Base-by-base conservation (phyloP, 2,888 invertebrate species). In the Brachynemurus nebulosus region DNA sequence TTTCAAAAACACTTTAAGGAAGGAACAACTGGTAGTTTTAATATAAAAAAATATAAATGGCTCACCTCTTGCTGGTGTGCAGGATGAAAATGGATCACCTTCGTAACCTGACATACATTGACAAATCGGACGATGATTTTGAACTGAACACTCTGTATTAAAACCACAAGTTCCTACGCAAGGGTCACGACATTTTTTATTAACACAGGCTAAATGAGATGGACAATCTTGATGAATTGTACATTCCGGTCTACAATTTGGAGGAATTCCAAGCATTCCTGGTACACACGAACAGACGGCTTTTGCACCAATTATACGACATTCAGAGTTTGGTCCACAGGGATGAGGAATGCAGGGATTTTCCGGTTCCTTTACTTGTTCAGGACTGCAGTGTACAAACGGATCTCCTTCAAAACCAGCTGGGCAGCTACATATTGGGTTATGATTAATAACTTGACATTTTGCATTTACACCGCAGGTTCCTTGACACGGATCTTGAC, bases 71-170 rank as follows among this genome's bases (percentile, higher is more conserved):
- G n/a, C n/a, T n/a, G n/a, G n/a, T n/a, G n/a, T n/a, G 56, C 86
- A 86, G 44, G 81, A 81, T 34, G 77, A 74, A 58, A 83, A 84
- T 18, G 86, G 84, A 70, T 86, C 84, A 19, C 86, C 86, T 55
- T 80, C 78, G 56, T 71, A 84, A n/a, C 79, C 81, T 36, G 72
- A 69, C 44, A 76, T 68, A 55, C 86, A 88, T 36, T 74, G 72
- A 56, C 86, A 86, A 51, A 80, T 71, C 0, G 85, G 83, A 51
- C 76, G 76, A 62, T 86, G 86, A 57, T 81, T 82, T 55, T 79
- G 75, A 3, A 80, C 81, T 6, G 65, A 68, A 55, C 86, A 86
- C 45, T 78, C 72, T 0, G 86, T 79, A 55, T 84, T 83, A 51
- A 80, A 76, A 18, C 84, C 83, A 55, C 84, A 84, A 4, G 82